A percentile compares a stretch with the other conserved stretches of the same genome.
Conservation (phyloP, 1,140 invertebrate genomes). For the Conus ventricosus region DNA sequence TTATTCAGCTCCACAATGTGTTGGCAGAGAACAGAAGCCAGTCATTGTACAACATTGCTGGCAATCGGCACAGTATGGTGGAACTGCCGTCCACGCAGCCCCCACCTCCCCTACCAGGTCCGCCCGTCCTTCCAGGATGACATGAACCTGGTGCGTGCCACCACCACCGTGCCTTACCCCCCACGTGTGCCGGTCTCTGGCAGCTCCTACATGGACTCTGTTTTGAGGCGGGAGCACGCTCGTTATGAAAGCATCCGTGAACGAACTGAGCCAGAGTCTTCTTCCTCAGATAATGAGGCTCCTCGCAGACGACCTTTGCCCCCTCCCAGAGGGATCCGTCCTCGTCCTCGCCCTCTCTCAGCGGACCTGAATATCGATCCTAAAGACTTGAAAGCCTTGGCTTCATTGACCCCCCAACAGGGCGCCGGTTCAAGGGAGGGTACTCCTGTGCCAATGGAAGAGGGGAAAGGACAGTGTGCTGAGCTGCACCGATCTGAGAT, state of each 20-base stretch:
- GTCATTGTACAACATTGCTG: constrained; percentile 42
- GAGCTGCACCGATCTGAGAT: constrained; percentile 28
- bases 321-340: constrained; percentile 6
- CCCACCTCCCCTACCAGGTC: constrained; percentile 40
- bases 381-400: not conserved
- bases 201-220: constrained; percentile 36
- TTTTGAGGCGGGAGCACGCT: constrained; percentile 27
- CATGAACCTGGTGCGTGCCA: not conserved
- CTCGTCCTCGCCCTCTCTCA: not conserved
- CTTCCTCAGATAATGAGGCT: constrained; percentile 33
- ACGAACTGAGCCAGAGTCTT: constrained; percentile 48
- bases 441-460: not conserved
- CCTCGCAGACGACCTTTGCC: constrained; percentile 8
- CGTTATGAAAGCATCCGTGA: constrained; percentile 51
- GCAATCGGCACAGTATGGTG: constrained; percentile 41
- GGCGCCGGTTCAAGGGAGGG: not conserved
- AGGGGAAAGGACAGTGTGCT: not conserved
- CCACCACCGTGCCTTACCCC: not conserved
- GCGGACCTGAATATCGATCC: not conserved
- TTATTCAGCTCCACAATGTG: not conserved
- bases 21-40: constrained; percentile 32
- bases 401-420: not conserved
- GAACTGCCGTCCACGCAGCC: constrained; percentile 38
- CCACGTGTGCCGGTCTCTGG: not conserved
- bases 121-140: constrained; percentile 40